phyloP scores from a whole-genome alignment of 1,140 invertebrate genomes.

The Trichoplusia ni region DNA sequence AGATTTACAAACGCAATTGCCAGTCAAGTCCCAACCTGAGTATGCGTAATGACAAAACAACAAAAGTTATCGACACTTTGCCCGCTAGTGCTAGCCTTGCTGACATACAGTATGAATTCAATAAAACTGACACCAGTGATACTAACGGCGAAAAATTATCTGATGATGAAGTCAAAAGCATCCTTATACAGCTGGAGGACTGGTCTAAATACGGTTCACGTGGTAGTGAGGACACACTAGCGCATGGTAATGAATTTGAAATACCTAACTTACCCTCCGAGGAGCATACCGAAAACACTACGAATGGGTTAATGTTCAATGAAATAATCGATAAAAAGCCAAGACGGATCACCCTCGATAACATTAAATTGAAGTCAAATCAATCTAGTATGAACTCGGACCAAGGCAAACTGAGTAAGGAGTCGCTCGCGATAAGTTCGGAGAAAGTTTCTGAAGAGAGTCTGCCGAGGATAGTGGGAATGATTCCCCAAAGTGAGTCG shows the following conservation, averaged over 20 bases:
- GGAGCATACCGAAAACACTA: conserved; percentile 57
- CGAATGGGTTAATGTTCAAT: conserved; percentile 55
- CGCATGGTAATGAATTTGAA: conserved; percentile 75
- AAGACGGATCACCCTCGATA: conserved; percentile 66
- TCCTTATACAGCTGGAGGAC: conserved; percentile 83
- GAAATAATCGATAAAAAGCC: conserved; percentile 71
- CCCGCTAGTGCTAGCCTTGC: conserved; percentile 68
- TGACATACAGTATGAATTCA: conserved; percentile 65
- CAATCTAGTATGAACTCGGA: conserved; percentile 55
- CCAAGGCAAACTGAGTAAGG: conserved; percentile 40
- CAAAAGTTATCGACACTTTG: conserved; percentile 49
- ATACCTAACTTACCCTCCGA: conserved; percentile 70
- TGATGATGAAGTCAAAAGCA: conserved; percentile 81
- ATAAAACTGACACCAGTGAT: conserved; percentile 62
- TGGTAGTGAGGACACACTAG: conserved; percentile 72
- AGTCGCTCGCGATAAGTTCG: conserved; percentile 51
- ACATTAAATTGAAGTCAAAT: conserved; percentile 67
- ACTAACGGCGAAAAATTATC: conserved; percentile 71
- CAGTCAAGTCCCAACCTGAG: conserved; percentile 79
- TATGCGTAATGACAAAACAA: conserved; percentile 42
- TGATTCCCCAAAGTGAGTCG: conserved; percentile 42
- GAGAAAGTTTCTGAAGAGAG: conserved; percentile 42
- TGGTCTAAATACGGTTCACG: conserved; percentile 82
- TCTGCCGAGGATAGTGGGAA: conserved; percentile 41
- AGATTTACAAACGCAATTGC: conserved; percentile 74